These are phyloP conservation scores for Monomorium pharaonis DNA, from an alignment of 1,140 invertebrate species.

Conservation along the genomic window DNA sequence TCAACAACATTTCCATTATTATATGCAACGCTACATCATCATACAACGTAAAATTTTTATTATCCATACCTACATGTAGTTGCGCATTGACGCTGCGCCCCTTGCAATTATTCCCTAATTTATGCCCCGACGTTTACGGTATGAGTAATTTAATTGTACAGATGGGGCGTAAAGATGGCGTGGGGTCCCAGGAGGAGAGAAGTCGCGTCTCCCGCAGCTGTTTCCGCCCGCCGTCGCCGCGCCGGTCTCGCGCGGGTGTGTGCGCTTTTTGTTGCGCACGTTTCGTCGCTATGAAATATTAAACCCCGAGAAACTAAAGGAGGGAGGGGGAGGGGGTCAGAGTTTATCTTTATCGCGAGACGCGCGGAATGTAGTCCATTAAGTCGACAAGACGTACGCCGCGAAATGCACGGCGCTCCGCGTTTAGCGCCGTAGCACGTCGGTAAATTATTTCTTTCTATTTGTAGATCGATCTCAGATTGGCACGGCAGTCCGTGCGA, in stretches of 20 bases:
- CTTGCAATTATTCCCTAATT: conserved; percentile 65
- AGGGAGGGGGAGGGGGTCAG: neutral
- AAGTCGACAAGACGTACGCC: conserved; percentile 2
- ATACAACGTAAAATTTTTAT: neutral
- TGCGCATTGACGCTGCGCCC: neutral
- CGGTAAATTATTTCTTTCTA: conserved; percentile 56
- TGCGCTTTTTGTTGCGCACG: conserved; percentile 48
- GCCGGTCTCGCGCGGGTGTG: neutral
- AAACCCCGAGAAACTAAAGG: conserved; percentile 37
- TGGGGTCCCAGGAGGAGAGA: conserved; percentile 33
- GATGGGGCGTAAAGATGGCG: conserved; percentile 77
- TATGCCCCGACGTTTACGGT: conserved; percentile 75
- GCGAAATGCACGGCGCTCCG: conserved; percentile 16
- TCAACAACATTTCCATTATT: too few species aligned
- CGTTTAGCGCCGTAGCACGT: conserved; percentile 17
- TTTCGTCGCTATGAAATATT: conserved; percentile 55
- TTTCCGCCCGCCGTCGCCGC: neutral
- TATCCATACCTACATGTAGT: neutral
- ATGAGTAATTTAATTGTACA: conserved; percentile 81
- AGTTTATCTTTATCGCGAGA: conserved; percentile 49
- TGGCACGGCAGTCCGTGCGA: neutral
- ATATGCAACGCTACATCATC: too few species aligned
- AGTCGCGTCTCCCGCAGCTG: conserved; percentile 44
- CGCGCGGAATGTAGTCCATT: conserved; percentile 49
- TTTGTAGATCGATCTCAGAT: conserved; percentile 53